Conservation (phyloP, 2,888 invertebrate genomes). For the Drosophila paranaensis region DNA sequence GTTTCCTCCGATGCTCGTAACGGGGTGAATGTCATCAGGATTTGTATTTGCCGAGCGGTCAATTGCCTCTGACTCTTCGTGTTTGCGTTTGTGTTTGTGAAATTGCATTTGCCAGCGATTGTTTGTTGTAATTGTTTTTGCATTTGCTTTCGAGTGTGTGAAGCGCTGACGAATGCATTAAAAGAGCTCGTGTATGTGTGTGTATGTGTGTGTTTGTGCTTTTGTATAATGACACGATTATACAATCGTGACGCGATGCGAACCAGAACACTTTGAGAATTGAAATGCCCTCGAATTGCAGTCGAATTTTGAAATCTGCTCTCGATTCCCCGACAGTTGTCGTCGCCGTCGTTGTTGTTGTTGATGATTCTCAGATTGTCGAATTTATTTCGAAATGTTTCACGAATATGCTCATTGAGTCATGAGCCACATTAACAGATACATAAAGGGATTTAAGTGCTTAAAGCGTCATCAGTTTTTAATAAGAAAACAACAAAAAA, state of each 20-base stretch:
- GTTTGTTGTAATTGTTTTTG: slow-evolving; percentile 42
- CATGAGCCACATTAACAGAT: neutral
- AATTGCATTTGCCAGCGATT: slow-evolving; percentile 61
- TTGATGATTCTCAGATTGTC: slow-evolving; percentile 4
- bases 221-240: slow-evolving; percentile 55
- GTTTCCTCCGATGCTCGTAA: slow-evolving; percentile 62
- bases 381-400: slow-evolving; percentile 17
- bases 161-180: slow-evolving; percentile 72
- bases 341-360: neutral
- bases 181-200: slow-evolving; percentile 26
- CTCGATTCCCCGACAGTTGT: slow-evolving; percentile 6
- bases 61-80: slow-evolving; percentile 71
- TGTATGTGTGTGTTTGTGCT: slow-evolving; percentile 6
- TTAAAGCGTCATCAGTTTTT: slow-evolving; percentile 3
- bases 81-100: slow-evolving; percentile 48
- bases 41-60: slow-evolving; percentile 74
- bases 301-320: slow-evolving; percentile 26
- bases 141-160: slow-evolving; percentile 45
- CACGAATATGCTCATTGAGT: slow-evolving; percentile 18
- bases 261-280: slow-evolving; percentile 43
- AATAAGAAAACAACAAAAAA: neutral
- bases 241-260: slow-evolving; percentile 66
- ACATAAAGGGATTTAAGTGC: neutral
- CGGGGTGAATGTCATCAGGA: slow-evolving; percentile 84
- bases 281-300: slow-evolving; percentile 40